phyloP scores from a whole-genome alignment of 2,797 vertebrate genomes.

The Perodicticus potto region DNA sequence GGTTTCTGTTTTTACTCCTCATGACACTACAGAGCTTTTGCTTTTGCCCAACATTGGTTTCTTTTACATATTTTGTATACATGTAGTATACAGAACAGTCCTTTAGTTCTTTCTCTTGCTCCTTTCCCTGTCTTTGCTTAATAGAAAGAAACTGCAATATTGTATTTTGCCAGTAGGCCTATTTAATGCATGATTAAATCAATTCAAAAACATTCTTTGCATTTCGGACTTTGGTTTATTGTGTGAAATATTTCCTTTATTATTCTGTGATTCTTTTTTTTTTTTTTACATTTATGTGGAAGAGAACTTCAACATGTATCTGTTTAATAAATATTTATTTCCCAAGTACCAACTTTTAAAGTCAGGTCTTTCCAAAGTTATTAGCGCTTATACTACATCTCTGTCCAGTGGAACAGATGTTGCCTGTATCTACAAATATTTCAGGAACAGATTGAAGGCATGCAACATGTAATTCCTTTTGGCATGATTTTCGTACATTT shows the following conservation, averaged over 20 bases:
- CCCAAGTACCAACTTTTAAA: constrained; percentile 74
- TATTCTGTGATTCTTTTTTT: constrained; percentile 15
- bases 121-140: no score
- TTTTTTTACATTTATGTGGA: constrained; percentile 20
- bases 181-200: constrained; percentile 48
- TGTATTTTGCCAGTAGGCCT: neutral
- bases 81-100: neutral
- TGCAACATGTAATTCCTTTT: constrained; percentile 75
- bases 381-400: constrained; percentile 67
- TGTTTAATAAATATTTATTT: constrained; percentile 81
- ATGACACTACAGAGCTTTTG: neutral
- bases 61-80: neutral
- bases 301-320: constrained; percentile 48
- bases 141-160: neutral
- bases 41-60: neutral
- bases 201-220: neutral
- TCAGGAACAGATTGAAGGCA: constrained; percentile 74
- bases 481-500: constrained; percentile 76
- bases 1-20: constrained; percentile 20
- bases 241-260: constrained; percentile 47
- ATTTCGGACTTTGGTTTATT: constrained; percentile 49
- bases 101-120: neutral
- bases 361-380: constrained; percentile 74
- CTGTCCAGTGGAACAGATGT: constrained; percentile 76
- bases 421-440: constrained; percentile 76